These are phyloP conservation scores for Uloborus diversus DNA, from an alignment of 1,140 invertebrate genomes.

Conservation along the genomic window DNA sequence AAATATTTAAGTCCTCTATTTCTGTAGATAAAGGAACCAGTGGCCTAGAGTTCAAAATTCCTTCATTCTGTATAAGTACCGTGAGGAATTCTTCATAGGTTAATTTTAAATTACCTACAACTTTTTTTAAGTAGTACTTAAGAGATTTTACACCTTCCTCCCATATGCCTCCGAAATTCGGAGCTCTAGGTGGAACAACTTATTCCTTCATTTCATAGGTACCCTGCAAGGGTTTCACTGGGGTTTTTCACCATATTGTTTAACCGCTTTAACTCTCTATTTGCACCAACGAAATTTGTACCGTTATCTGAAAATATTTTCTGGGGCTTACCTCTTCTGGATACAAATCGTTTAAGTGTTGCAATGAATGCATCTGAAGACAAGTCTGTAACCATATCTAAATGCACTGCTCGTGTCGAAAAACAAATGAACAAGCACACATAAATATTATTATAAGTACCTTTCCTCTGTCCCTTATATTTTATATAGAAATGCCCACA, in stretches of 20 bases:
- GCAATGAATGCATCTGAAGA: not conserved
- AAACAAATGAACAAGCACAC: not conserved
- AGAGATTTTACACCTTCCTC: not conserved
- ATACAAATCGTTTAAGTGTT: too few species aligned
- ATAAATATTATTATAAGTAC: not conserved
- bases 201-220: not conserved
- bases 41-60: too few species aligned
- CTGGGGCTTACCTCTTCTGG: not conserved
- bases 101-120: not conserved
- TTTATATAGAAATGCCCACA: not conserved
- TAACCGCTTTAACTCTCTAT: not conserved
- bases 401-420: not conserved
- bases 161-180: not conserved
- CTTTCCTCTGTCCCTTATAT: not conserved
- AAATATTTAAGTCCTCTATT: too few species aligned
- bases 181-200: not conserved
- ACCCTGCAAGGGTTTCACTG: not conserved
- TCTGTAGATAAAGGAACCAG: too few species aligned
- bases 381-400: not conserved
- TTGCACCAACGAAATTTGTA: not conserved
- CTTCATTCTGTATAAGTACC: too few species aligned
- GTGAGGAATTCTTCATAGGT: too few species aligned
- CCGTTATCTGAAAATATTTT: not conserved
- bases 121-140: not conserved
- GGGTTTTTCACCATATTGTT: not conserved